A percentile compares a stretch with the other conserved stretches of the same genome.
Conservation (phyloP, 2,888 invertebrate species). For the Stomorhina lunata region DNA sequence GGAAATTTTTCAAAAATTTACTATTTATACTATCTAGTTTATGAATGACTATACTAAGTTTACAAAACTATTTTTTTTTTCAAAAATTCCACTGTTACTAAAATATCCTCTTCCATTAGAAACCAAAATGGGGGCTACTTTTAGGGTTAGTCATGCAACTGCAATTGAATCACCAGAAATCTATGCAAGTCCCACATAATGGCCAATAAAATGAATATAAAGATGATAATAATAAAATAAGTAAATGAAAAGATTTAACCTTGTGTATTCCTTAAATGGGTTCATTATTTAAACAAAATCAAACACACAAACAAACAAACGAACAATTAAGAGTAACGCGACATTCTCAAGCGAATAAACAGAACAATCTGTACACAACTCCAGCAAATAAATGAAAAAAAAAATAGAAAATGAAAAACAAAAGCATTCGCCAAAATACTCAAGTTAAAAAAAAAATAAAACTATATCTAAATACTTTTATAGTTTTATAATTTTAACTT, state of each 20-base stretch:
- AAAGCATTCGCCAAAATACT: slow-evolving; percentile 35
- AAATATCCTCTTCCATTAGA: neutral
- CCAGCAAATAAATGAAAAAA: slow-evolving; percentile 4
- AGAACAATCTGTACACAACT: slow-evolving; percentile 13
- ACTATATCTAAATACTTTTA: slow-evolving; percentile 25
- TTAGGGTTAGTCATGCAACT: slow-evolving; percentile 61
- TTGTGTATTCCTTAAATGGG: slow-evolving; percentile 63
- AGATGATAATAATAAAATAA: slow-evolving; percentile 56
- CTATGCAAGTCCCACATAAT: slow-evolving; percentile 28
- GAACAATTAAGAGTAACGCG: slow-evolving; percentile 53
- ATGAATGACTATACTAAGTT: too few relatives aligned
- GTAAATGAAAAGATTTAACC: slow-evolving; percentile 61
- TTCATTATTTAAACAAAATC: slow-evolving; percentile 33
- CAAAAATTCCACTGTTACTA: slow-evolving; percentile 27
- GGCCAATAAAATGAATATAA: slow-evolving; percentile 12
- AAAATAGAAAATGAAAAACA: slow-evolving; percentile 8
- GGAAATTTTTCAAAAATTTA: too few relatives aligned
- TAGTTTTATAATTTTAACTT: neutral
- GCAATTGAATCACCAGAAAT: slow-evolving; percentile 55
- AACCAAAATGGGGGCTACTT: slow-evolving; percentile 24
- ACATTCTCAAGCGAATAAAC: slow-evolving; percentile 52
- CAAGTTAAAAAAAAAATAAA: neutral
- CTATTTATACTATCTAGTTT: too few relatives aligned
- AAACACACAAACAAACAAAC: slow-evolving; percentile 9
- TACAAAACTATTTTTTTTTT: too few relatives aligned